These are phyloP conservation scores for Drosophila trapezifrons DNA, from an alignment of 1,140 invertebrate species.

Conservation along the genomic window DNA sequence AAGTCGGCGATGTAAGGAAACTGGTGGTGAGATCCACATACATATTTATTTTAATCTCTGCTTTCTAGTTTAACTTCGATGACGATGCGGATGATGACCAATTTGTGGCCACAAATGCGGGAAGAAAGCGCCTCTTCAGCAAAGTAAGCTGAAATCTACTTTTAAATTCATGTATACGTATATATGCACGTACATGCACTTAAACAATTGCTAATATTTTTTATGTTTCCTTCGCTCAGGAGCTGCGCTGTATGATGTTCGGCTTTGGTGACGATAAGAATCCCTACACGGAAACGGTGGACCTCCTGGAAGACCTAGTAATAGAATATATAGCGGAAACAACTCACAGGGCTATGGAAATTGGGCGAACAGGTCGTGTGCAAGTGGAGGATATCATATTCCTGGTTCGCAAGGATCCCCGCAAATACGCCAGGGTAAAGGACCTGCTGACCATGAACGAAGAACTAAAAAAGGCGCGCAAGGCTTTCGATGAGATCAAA, in stretches of 20 bases:
- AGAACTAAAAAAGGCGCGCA: constrained; percentile 98
- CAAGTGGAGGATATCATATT: constrained; percentile 99
- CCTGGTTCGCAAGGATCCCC: constrained; percentile 97
- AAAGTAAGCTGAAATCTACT: constrained; percentile 84
- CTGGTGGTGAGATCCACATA: neutral
- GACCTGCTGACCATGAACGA: constrained; percentile 99
- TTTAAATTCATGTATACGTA: too few species aligned
- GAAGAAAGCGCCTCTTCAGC: constrained; percentile 93
- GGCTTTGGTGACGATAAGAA: constrained; percentile 99
- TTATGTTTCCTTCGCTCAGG: constrained; percentile 69
- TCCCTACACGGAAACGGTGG: constrained; percentile 99
- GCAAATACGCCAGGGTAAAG: constrained; percentile 99
- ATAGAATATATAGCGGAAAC: constrained; percentile 99
- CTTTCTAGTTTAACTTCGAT: constrained; percentile 83
- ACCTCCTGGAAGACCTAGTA: constrained; percentile 98
- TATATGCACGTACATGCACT: too few species aligned
- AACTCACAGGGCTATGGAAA: constrained; percentile 97
- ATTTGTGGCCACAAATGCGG: constrained; percentile 88
- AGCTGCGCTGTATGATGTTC: constrained; percentile 99
- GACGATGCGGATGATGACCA: constrained; percentile 88
- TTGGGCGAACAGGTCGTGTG: constrained; percentile 96
- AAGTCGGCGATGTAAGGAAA: constrained; percentile 61
- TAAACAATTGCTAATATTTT: neutral
- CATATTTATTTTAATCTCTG: neutral
- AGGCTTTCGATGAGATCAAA: constrained; percentile 99